phyloP scores from a whole-genome alignment of 2,113 vertebrate genomes.

The Hemicordylus capensis region DNA sequence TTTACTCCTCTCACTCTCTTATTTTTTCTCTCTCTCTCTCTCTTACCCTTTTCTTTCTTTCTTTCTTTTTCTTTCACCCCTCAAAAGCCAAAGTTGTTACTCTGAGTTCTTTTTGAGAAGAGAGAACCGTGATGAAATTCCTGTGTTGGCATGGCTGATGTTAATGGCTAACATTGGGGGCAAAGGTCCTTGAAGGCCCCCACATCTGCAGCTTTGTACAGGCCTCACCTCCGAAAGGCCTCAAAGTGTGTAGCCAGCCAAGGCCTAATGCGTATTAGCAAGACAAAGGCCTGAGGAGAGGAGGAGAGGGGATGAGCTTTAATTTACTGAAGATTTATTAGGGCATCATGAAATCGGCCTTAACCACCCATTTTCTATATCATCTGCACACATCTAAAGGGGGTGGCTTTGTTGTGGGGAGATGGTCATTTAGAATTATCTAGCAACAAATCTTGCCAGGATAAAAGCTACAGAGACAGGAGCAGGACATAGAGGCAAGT shows the following conservation, averaged over 20 bases:
- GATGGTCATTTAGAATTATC: constrained; percentile 77
- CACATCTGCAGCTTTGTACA: constrained; percentile 83
- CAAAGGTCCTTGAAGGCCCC: constrained; percentile 76
- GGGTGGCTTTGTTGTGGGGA: constrained; percentile 68
- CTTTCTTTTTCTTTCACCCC: constrained; percentile 25
- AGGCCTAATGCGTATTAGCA: constrained; percentile 82
- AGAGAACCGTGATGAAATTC: constrained; percentile 66
- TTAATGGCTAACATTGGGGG: constrained; percentile 73
- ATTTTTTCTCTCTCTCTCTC: constrained; percentile 53
- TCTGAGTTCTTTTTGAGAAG: constrained; percentile 63
- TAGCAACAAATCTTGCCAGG: constrained; percentile 72
- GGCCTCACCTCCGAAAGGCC: constrained; percentile 76
- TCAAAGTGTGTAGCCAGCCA: constrained; percentile 84
- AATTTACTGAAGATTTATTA: constrained; percentile 87
- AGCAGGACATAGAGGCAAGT: constrained; percentile 52
- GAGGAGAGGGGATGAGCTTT: constrained; percentile 76
- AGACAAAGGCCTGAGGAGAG: constrained; percentile 75
- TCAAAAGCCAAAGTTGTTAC: constrained; percentile 61
- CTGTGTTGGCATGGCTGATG: constrained; percentile 66
- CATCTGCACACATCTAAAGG: constrained; percentile 75
- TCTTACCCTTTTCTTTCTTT: not conserved
- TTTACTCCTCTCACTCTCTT: constrained; percentile 34
- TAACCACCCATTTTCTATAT: constrained; percentile 79
- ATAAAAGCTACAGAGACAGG: constrained; percentile 47
- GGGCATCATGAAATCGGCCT: constrained; percentile 79